Evolutionary conservation across 2,888 invertebrate species (phyloP).

Genomic region (Pomacea canaliculata): DNA sequence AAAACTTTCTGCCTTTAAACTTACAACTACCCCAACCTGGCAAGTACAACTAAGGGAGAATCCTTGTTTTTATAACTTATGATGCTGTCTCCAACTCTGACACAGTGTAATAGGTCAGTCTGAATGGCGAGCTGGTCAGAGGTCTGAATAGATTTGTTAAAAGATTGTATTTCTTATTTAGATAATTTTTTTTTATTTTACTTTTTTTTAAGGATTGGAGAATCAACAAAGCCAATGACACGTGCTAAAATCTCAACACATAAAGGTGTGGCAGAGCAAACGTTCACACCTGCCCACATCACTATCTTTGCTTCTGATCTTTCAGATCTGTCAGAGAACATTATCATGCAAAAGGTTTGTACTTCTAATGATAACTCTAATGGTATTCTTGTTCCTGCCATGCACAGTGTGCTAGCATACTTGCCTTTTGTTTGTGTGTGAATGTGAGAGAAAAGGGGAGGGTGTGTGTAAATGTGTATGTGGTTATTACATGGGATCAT

Average conservation of each 20-base stretch:
- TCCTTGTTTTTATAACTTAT: too few species aligned
- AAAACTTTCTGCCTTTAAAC: too few species aligned
- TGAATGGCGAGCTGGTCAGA: too few species aligned
- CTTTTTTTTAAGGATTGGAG: slow-evolving; percentile 6
- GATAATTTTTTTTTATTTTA: not conserved
- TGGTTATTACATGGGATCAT: not conserved
- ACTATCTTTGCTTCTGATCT: slow-evolving; percentile 57
- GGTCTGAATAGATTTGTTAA: too few species aligned
- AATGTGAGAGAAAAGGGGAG: not conserved
- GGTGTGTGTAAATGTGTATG: not conserved
- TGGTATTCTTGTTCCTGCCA: too few species aligned
- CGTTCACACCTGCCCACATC: slow-evolving; percentile 64
- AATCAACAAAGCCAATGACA: slow-evolving; percentile 61
- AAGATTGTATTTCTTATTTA: too few species aligned
- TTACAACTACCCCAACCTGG: too few species aligned
- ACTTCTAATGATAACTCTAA: not conserved
- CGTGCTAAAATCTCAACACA: slow-evolving; percentile 67
- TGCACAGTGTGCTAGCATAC: not conserved
- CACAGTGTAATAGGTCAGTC: too few species aligned
- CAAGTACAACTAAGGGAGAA: too few species aligned
- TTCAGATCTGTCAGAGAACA: slow-evolving; percentile 57
- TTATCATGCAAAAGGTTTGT: slow-evolving; percentile 63
- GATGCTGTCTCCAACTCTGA: too few species aligned
- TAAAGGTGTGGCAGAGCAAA: slow-evolving; percentile 57
- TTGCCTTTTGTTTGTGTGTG: too few species aligned